A percentile compares a stretch with the other conserved stretches of the same genome.
Evolutionary conservation across 2,113 vertebrate genomes (phyloP).

Genomic region (Drymodes brunneopygia): DNA sequence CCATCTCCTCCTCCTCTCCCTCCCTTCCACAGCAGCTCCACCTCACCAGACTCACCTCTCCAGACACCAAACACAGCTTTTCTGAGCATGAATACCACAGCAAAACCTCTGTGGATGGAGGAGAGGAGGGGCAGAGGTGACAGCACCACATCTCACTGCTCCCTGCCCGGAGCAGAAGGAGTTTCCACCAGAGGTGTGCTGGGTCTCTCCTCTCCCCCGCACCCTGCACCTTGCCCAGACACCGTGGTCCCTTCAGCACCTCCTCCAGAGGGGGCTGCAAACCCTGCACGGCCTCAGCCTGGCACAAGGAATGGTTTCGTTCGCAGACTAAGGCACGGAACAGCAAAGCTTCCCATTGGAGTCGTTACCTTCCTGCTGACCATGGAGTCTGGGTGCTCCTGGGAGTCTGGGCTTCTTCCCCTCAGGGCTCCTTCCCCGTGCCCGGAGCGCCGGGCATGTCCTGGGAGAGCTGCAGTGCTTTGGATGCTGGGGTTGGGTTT

Average conservation of each 20-base stretch:
- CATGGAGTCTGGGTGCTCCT: accelerated
- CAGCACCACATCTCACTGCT: neutral
- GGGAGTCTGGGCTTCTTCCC: neutral
- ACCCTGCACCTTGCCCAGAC: neutral
- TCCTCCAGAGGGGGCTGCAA: neutral
- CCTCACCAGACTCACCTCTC: neutral
- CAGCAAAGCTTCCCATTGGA: neutral
- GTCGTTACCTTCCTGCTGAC: neutral
- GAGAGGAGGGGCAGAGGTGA: neutral
- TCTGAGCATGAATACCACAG: accelerated
- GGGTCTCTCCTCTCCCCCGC: neutral
- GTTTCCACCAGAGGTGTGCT: neutral
- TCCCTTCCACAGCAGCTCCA: neutral
- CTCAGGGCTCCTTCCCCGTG: neutral
- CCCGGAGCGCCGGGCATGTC: neutral
- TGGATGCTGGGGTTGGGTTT: neutral
- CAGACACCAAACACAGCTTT: neutral
- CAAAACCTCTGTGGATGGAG: accelerated
- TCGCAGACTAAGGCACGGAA: accelerated
- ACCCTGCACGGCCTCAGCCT: neutral
- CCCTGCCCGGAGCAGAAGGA: neutral
- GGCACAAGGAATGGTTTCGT: neutral
- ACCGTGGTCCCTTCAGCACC: accelerated
- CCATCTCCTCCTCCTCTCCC: neutral
- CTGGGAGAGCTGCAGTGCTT: neutral